These are phyloP conservation scores for Drosophila truncata DNA, from an alignment of 1,140 invertebrate species.

Conservation along the genomic window DNA sequence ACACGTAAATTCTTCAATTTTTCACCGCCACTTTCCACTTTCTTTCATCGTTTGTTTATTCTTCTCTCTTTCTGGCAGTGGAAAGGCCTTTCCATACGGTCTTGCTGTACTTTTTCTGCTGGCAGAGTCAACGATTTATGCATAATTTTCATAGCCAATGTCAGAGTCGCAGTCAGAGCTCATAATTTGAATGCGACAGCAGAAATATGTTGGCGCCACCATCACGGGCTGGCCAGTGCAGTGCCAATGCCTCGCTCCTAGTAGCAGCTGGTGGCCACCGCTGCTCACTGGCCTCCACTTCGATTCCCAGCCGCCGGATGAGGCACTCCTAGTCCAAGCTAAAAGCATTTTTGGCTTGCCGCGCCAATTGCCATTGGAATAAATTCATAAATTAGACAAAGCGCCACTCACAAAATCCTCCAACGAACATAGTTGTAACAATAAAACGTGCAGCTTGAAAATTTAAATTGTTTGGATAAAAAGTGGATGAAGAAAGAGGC, in stretches of 20 bases:
- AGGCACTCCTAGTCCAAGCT: constrained; percentile 13
- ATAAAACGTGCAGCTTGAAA: constrained; percentile 25
- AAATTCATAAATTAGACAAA: constrained; percentile 49
- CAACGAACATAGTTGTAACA: constrained; percentile 9
- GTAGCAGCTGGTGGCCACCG: constrained; percentile 6
- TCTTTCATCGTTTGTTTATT: constrained; percentile 33
- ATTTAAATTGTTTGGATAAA: constrained; percentile 7
- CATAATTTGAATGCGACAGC: constrained; percentile 78
- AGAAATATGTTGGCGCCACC: constrained; percentile 78
- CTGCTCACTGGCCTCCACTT: constrained; percentile 16
- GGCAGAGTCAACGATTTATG: constrained; percentile 59
- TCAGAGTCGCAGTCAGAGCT: constrained; percentile 56
- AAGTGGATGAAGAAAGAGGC: not conserved
- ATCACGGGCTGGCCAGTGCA: not conserved
- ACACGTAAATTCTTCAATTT: constrained; percentile 61
- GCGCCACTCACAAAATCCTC: constrained; percentile 18
- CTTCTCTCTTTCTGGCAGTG: not conserved
- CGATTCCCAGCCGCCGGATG: constrained; percentile 39
- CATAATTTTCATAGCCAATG: constrained; percentile 65
- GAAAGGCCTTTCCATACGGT: constrained; percentile 6
- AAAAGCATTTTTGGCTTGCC: constrained; percentile 44
- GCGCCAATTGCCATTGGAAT: constrained; percentile 59
- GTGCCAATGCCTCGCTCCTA: not conserved
- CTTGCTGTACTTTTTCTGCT: constrained; percentile 12
- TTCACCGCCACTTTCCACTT: constrained; percentile 35